Percentiles rank a stretch among this genome's conserved stretches.
phyloP scores from a whole-genome alignment of 53 echinoderm and acorn worm species.

The Holothuria scabra region DNA sequence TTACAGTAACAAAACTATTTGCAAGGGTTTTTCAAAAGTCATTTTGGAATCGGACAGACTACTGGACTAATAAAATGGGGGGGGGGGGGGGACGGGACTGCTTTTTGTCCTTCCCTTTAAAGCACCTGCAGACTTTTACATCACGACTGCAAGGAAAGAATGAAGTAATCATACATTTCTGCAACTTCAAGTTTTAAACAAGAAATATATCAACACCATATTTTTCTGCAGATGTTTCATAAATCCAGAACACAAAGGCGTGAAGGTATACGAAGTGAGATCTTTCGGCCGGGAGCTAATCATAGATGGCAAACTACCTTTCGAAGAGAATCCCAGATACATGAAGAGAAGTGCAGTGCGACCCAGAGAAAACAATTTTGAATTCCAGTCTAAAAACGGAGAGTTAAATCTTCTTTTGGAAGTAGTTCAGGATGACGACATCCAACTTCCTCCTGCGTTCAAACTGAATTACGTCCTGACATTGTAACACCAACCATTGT shows the following conservation, averaged over 20 bases:
- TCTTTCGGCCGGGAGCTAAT: conserved; percentile 76
- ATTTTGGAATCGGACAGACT: no score
- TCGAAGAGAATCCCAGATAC: conserved; percentile 74
- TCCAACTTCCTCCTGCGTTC: conserved; percentile 79
- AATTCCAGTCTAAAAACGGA: conserved; percentile 89
- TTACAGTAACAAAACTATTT: no score
- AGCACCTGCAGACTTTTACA: no score
- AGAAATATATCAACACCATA: not conserved
- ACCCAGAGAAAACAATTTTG: conserved; percentile 91
- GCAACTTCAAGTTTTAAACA: no score
- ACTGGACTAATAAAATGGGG: no score
- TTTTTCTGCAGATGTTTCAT: conserved; percentile 77
- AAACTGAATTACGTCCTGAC: conserved; percentile 96
- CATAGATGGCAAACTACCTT: conserved; percentile 82
- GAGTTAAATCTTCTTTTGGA: conserved; percentile 81
- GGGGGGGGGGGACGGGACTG: no score
- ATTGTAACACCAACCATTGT: conserved; percentile 47
- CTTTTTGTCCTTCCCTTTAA: no score
- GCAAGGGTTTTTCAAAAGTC: no score
- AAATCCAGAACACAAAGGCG: conserved; percentile 93
- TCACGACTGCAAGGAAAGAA: no score
- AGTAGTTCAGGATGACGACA: conserved; percentile 64
- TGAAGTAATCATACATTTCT: no score
- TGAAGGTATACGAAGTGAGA: conserved; percentile 79
- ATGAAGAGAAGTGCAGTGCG: conserved; percentile 80